Conservation (phyloP, 2,113 vertebrate species). For the Dicentrarchus labrax region DNA sequence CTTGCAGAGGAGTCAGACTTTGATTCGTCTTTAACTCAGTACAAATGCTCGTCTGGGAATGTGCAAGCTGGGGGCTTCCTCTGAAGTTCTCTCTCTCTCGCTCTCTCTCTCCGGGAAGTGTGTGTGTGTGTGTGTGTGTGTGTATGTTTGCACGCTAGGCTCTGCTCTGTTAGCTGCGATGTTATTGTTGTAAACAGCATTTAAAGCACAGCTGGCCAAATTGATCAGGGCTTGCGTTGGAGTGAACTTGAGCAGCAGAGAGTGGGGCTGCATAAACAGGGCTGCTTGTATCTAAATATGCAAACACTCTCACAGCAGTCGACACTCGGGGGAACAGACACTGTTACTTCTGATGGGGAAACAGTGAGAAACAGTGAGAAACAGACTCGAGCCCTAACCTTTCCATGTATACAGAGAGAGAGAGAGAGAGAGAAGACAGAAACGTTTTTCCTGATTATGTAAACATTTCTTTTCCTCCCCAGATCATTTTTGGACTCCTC, state of each 20-base stretch:
- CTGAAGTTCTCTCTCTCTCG: constrained; percentile 66
- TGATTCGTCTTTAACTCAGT: constrained; percentile 81
- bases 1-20: constrained; percentile 75
- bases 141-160: constrained; percentile 58
- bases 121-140: constrained; percentile 31
- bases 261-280: constrained; percentile 95
- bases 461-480: constrained; percentile 94
- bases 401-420: constrained; percentile 74
- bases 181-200: constrained; percentile 96
- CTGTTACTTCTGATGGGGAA: constrained; percentile 92
- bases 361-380: constrained; percentile 80
- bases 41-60: constrained; percentile 85
- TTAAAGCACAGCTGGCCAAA: constrained; percentile 95
- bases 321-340: constrained; percentile 89
- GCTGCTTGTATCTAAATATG: constrained; percentile 91
- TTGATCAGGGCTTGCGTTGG: constrained; percentile 92
- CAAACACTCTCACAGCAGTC: constrained; percentile 90
- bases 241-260: constrained; percentile 92
- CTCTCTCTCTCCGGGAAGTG: constrained; percentile 26
- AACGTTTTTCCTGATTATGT: constrained; percentile 88
- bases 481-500: constrained; percentile 88
- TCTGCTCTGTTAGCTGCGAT: constrained; percentile 81
- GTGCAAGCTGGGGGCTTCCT: constrained; percentile 75
- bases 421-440: constrained; percentile 51
- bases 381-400: constrained; percentile 89